These are phyloP conservation scores for Cylindroiulus punctatus DNA, from an alignment of 2,888 invertebrate genomes.

Conservation along the genomic window DNA sequence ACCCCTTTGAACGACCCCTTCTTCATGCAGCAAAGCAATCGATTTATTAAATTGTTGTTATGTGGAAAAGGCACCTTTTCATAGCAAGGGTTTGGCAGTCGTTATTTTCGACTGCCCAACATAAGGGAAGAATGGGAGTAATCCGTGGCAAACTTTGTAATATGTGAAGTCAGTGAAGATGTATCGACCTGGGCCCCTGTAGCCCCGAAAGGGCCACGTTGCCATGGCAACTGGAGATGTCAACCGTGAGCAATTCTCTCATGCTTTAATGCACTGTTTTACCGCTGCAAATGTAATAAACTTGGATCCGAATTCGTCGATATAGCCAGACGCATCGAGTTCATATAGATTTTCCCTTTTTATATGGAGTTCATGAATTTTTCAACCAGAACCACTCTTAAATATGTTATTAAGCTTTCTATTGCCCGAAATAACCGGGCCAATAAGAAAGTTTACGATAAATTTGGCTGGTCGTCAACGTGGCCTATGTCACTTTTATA, in stretches of 20 bases:
- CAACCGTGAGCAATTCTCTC: slow-evolving; percentile 44
- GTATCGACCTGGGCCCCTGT: neutral
- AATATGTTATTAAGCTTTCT: slow-evolving; percentile 35
- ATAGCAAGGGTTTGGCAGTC: no score
- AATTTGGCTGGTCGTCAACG: slow-evolving; percentile 27
- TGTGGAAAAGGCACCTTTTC: no score
- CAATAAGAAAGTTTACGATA: slow-evolving; percentile 43
- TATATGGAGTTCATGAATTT: slow-evolving; percentile 8
- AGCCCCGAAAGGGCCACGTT: neutral
- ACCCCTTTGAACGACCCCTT: no score
- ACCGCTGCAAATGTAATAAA: slow-evolving; percentile 45
- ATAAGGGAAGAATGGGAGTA: neutral
- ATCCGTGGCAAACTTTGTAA: neutral
- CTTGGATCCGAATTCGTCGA: slow-evolving; percentile 5
- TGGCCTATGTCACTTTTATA: neutral
- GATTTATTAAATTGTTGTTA: no score
- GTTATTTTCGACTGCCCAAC: neutral
- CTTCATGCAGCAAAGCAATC: no score
- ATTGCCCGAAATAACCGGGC: neutral
- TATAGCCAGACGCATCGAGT: slow-evolving; percentile 1
- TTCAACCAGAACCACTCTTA: slow-evolving; percentile 37
- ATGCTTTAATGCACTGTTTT: slow-evolving; percentile 42
- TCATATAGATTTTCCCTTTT: neutral
- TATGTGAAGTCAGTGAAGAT: neutral
- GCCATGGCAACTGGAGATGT: slow-evolving; percentile 36